Conservation (phyloP, 2,888 invertebrate genomes). For the Trachelus iudaicus region DNA sequence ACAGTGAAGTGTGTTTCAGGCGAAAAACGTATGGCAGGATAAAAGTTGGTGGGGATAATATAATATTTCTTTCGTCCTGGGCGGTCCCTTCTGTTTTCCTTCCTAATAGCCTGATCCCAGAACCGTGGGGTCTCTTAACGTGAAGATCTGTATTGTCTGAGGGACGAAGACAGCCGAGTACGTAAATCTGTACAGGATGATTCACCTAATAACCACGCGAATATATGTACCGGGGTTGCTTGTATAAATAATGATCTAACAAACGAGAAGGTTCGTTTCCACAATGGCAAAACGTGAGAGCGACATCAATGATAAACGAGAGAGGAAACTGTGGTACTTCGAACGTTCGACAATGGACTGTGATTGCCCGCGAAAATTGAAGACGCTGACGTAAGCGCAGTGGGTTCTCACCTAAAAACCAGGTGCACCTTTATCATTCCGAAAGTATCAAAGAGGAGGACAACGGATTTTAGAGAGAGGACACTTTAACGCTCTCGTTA, state of each 20-base stretch:
- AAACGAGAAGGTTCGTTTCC: background rate
- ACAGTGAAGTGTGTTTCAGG: background rate
- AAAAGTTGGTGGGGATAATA: conserved; percentile 19
- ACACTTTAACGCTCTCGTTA: background rate
- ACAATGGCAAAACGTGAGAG: background rate
- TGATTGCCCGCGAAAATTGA: background rate
- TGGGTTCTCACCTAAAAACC: background rate
- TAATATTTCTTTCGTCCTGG: conserved; percentile 26
- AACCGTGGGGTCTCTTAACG: too few species aligned
- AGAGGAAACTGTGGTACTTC: background rate
- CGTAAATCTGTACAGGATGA: too few species aligned
- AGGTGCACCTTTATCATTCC: background rate
- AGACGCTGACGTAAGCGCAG: background rate
- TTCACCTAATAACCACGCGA: too few species aligned
- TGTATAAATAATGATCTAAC: background rate
- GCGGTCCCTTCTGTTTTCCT: conserved; percentile 27
- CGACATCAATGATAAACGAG: background rate
- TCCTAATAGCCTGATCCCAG: conserved; percentile 21
- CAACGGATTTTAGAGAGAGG: background rate
- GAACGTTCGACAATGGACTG: background rate
- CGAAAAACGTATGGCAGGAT: background rate
- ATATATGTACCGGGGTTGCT: background rate
- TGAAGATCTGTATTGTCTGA: too few species aligned
- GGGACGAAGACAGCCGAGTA: too few species aligned
- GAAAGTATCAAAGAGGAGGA: background rate